These are phyloP conservation scores for Sylvia borin DNA, from an alignment of 2,797 vertebrate genomes.

Conservation along the genomic window DNA sequence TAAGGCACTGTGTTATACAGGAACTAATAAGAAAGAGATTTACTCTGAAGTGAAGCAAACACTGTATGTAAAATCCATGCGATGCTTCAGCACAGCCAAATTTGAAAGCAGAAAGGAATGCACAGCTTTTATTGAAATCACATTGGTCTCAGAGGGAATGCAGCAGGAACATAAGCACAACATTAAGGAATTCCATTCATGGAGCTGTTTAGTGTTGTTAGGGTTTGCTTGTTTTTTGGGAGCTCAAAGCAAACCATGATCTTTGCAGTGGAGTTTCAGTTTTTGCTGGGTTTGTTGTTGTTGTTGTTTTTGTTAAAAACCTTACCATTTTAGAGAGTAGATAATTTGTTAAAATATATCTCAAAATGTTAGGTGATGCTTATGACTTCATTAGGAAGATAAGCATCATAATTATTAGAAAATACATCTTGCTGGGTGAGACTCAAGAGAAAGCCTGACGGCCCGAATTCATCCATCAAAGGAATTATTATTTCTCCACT, in stretches of 20 bases:
- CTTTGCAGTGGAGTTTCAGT: neutral
- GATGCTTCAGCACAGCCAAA: neutral
- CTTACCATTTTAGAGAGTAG: neutral
- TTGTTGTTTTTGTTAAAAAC: neutral
- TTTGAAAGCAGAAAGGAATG: slow-evolving; percentile 32
- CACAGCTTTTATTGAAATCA: slow-evolving; percentile 46
- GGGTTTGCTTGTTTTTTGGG: neutral
- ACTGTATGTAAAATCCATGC: neutral
- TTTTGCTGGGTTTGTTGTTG: neutral
- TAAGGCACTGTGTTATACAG: neutral
- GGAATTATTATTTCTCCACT: slow-evolving; percentile 54
- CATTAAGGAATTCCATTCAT: slow-evolving; percentile 41
- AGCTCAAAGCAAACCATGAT: slow-evolving; percentile 2
- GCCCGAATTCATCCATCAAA: slow-evolving; percentile 51
- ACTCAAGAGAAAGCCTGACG: slow-evolving; percentile 19
- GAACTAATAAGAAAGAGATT: slow-evolving; percentile 15
- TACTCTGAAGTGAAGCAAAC: neutral
- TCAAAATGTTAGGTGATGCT: neutral
- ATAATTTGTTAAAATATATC: neutral
- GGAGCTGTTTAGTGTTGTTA: neutral
- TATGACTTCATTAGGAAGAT: slow-evolving; percentile 20
- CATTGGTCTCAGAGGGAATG: slow-evolving; percentile 5
- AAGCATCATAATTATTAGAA: slow-evolving; percentile 31
- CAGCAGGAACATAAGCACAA: neutral
- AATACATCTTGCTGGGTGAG: slow-evolving; percentile 31